phyloP scores from a whole-genome alignment of 1,140 invertebrate species.

The Eurytemora carolleeae region DNA sequence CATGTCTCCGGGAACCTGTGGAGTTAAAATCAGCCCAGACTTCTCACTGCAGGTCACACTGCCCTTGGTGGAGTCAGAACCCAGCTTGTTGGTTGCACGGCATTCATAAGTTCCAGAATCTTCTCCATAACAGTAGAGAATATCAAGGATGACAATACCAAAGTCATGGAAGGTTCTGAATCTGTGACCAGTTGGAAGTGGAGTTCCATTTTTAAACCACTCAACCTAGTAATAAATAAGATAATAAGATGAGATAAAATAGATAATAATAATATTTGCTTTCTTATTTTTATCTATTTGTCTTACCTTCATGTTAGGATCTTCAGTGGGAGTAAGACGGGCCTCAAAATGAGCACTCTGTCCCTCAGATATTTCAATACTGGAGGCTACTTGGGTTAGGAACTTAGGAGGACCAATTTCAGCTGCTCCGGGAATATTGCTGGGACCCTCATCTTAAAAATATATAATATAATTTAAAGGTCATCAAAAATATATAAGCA shows the following conservation, averaged over 20 bases:
- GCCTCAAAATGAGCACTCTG: slow-evolving; percentile 84
- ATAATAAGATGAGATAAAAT: neutral
- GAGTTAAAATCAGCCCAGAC: slow-evolving; percentile 75
- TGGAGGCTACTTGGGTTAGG: slow-evolving; percentile 59
- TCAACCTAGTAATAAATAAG: slow-evolving; percentile 39
- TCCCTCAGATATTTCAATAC: slow-evolving; percentile 44
- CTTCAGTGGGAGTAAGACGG: slow-evolving; percentile 63
- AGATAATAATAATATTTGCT: neutral
- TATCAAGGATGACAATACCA: slow-evolving; percentile 82
- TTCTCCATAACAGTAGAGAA: slow-evolving; percentile 88
- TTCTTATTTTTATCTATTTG: neutral
- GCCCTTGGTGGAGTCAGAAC: slow-evolving; percentile 66
- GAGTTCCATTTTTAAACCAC: slow-evolving; percentile 85
- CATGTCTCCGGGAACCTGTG: slow-evolving; percentile 75
- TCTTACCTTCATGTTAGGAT: slow-evolving; percentile 53
- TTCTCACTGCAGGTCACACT: slow-evolving; percentile 68
- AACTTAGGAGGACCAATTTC: slow-evolving; percentile 59
- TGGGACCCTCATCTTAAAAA: slow-evolving; percentile 38
- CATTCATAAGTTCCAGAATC: slow-evolving; percentile 85
- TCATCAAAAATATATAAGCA: no score
- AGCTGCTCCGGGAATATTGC: slow-evolving; percentile 33
- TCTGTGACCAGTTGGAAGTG: slow-evolving; percentile 70
- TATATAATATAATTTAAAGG: no score
- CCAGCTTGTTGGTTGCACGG: slow-evolving; percentile 70
- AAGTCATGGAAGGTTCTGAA: slow-evolving; percentile 94